phyloP scores from a whole-genome alignment of 2,888 invertebrate genomes.

The Byasa hedistus region DNA sequence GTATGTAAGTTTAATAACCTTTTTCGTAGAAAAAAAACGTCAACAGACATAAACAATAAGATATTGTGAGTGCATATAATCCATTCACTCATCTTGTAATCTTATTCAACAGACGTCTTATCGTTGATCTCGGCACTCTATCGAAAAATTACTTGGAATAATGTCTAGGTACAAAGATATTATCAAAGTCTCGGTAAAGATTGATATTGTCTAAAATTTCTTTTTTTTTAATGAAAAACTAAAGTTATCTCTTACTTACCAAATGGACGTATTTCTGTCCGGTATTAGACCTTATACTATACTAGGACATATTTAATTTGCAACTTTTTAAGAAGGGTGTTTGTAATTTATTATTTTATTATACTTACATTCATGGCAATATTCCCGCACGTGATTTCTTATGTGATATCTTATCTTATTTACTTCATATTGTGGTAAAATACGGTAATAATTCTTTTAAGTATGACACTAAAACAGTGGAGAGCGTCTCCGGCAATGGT shows the following conservation, averaged over 20 bases:
- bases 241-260: neutral
- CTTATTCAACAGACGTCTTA: conserved; percentile 23
- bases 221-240: neutral
- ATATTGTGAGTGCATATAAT: conserved; percentile 1
- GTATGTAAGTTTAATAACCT: neutral
- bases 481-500: too few relatives aligned
- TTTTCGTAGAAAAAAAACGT: neutral
- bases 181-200: conserved; percentile 1
- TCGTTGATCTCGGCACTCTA: conserved; percentile 13
- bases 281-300: too few relatives aligned
- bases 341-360: too few relatives aligned
- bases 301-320: too few relatives aligned
- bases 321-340: too few relatives aligned
- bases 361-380: too few relatives aligned
- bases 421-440: too few relatives aligned
- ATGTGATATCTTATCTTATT: too few relatives aligned
- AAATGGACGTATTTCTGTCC: too few relatives aligned
- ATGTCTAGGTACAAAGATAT: neutral
- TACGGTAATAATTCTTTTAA: too few relatives aligned
- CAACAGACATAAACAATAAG: neutral
- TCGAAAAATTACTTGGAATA: conserved; percentile 11
- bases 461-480: too few relatives aligned
- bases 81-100: conserved; percentile 6
- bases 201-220: neutral
- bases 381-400: too few relatives aligned